Percentiles rank a stretch among this genome's conserved stretches.
These are phyloP conservation scores for Mycetomoellerius zeteki DNA, from an alignment of 1,140 invertebrate species.

Conservation along the genomic window DNA sequence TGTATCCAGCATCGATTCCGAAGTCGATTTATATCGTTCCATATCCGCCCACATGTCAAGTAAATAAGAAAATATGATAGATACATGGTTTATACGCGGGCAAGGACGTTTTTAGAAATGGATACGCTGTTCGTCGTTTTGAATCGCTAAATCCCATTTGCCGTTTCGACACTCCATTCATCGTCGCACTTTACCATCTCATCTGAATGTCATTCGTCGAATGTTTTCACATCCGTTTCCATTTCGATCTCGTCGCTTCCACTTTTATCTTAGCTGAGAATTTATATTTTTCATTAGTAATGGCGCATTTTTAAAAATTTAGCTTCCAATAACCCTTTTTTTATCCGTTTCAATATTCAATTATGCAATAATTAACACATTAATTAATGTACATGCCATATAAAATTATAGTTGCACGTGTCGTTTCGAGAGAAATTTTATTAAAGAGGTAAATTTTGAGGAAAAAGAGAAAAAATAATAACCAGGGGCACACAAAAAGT, in stretches of 20 bases:
- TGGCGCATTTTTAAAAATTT: not conserved
- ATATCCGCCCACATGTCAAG: not conserved
- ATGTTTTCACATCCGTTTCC: slow-evolving; percentile 43
- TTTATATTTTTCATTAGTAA: slow-evolving; percentile 46
- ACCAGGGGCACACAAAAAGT: not conserved
- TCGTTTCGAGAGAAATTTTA: not conserved
- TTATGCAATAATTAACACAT: slow-evolving; percentile 27
- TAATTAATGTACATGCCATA: not conserved
- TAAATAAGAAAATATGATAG: slow-evolving; percentile 45
- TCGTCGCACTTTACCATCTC: slow-evolving; percentile 39
- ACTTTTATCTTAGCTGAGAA: slow-evolving; percentile 23
- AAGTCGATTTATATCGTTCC: not conserved
- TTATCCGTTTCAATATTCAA: slow-evolving; percentile 14
- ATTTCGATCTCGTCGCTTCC: slow-evolving; percentile 17
- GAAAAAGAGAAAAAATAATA: not conserved
- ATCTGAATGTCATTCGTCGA: slow-evolving; percentile 33
- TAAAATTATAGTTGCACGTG: not conserved
- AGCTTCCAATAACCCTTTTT: not conserved
- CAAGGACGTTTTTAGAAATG: slow-evolving; percentile 25
- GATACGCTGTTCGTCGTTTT: slow-evolving; percentile 18
- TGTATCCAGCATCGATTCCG: not conserved
- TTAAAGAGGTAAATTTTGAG: not conserved
- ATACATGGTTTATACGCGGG: not conserved
- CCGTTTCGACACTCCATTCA: slow-evolving; percentile 52
- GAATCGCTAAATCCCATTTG: slow-evolving; percentile 58